A percentile compares a stretch with the other conserved stretches of the same genome.
Evolutionary conservation across 2,797 vertebrate genomes (phyloP).

Genomic region (Gouania willdenowi): DNA sequence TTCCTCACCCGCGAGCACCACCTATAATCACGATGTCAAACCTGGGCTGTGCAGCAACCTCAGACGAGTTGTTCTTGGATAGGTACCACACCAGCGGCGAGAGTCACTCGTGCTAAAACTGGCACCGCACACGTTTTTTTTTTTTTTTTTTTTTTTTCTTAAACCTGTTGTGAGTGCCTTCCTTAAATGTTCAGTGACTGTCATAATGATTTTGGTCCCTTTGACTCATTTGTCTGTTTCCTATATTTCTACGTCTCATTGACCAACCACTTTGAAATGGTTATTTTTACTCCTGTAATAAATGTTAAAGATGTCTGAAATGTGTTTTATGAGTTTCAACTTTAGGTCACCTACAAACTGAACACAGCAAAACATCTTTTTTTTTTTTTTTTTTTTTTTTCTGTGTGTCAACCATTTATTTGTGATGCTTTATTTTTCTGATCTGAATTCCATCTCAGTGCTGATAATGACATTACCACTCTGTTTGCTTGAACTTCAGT

Average conservation of each 20-base stretch:
- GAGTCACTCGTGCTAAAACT: conserved; percentile 48
- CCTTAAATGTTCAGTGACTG: conserved; percentile 8
- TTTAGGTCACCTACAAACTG: too few relatives aligned
- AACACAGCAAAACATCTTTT: too few relatives aligned
- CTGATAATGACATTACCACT: conserved; percentile 67
- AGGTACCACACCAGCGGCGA: conserved; percentile 57
- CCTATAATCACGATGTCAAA: conserved; percentile 72
- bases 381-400: not conserved
- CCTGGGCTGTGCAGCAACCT: conserved; percentile 56
- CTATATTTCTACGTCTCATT: not conserved
- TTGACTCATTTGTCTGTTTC: conserved; percentile 22
- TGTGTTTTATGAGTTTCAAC: not conserved
- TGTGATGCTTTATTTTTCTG: conserved; percentile 21
- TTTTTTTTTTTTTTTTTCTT: conserved; percentile 1
- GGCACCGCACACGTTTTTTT: conserved; percentile 35
- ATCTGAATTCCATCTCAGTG: conserved; percentile 13
- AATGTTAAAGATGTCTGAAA: not conserved
- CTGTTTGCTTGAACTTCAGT: conserved; percentile 57
- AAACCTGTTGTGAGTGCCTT: conserved; percentile 21
- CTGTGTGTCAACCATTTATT: conserved; percentile 1
- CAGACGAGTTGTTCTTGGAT: conserved; percentile 76
- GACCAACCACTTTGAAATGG: not conserved
- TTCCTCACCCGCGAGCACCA: conserved; percentile 66
- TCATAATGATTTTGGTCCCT: conserved; percentile 10
- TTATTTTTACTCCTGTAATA: not conserved